These are phyloP conservation scores for Centropristis striata DNA, from an alignment of 2,113 vertebrate genomes.

Conservation along the genomic window DNA sequence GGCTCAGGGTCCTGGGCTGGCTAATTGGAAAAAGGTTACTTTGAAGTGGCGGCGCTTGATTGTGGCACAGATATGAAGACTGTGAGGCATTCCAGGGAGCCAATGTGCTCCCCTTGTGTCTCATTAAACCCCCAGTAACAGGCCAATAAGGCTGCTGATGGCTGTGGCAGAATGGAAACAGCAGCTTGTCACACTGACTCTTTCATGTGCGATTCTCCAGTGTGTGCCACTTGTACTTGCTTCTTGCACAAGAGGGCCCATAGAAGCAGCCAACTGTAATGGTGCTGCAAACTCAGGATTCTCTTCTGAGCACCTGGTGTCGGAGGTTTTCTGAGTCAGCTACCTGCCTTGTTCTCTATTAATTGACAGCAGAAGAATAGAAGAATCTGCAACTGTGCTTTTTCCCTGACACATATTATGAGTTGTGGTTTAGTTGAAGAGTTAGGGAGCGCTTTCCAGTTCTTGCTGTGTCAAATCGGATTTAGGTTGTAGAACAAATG, in stretches of 20 bases:
- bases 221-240: constrained; percentile 52
- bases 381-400: constrained; percentile 24
- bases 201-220: constrained; percentile 76
- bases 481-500: constrained; percentile 25
- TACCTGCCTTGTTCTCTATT: constrained; percentile 49
- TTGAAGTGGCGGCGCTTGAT: constrained; percentile 70
- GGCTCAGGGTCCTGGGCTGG: constrained; percentile 35
- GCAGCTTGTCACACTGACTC: constrained; percentile 64
- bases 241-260: constrained; percentile 29
- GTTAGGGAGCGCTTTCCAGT: constrained; percentile 17
- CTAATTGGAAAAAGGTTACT: constrained; percentile 71
- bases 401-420: constrained; percentile 12
- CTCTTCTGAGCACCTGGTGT: constrained; percentile 54
- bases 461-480: constrained; percentile 36
- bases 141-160: constrained; percentile 64
- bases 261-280: constrained; percentile 63
- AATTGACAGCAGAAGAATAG: constrained; percentile 34
- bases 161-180: constrained; percentile 65
- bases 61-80: constrained; percentile 58
- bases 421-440: constrained; percentile 36
- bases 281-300: constrained; percentile 45
- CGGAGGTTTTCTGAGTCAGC: constrained; percentile 67
- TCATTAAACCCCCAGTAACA: constrained; percentile 74
- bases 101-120: constrained; percentile 64
- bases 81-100: constrained; percentile 48